Evolutionary conservation across 1,140 invertebrate species (phyloP).

Genomic region (Drosophila pachea): DNA sequence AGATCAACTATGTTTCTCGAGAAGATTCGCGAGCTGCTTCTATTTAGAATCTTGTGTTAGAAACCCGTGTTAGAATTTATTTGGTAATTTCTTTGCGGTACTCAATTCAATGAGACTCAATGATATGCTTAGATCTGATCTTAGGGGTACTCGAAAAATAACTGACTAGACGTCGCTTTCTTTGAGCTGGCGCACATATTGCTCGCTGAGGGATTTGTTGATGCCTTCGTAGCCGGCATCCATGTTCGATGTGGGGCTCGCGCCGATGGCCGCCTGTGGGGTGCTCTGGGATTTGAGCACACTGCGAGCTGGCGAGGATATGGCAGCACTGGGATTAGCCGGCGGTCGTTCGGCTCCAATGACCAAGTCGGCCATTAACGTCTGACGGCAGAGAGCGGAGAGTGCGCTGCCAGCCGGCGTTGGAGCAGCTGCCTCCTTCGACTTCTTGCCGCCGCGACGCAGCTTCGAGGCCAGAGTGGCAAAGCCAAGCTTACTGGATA

Average conservation of each 20-base stretch:
- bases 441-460: conserved; percentile 70
- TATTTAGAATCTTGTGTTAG: background rate
- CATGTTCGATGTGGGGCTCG: background rate
- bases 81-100: background rate
- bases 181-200: conserved; percentile 71
- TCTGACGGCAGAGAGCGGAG: conserved; percentile 69
- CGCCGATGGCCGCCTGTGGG: conserved; percentile 50
- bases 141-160: conserved; percentile 20
- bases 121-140: conserved; percentile 52
- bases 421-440: conserved; percentile 42
- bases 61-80: background rate
- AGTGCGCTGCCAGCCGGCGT: conserved; percentile 49
- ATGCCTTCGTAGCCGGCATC: conserved; percentile 39
- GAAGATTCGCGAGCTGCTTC: background rate
- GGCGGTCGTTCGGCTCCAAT: conserved; percentile 42
- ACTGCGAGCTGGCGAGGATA: conserved; percentile 20
- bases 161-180: conserved; percentile 73
- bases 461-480: conserved; percentile 84
- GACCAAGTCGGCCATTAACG: conserved; percentile 57
- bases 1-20: background rate
- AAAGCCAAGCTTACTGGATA: conserved; percentile 81
- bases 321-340: conserved; percentile 43
- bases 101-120: background rate
- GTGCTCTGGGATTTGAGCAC: conserved; percentile 72
- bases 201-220: conserved; percentile 73